phyloP scores from a whole-genome alignment of 2,797 vertebrate species.

The Xenopus petersii region DNA sequence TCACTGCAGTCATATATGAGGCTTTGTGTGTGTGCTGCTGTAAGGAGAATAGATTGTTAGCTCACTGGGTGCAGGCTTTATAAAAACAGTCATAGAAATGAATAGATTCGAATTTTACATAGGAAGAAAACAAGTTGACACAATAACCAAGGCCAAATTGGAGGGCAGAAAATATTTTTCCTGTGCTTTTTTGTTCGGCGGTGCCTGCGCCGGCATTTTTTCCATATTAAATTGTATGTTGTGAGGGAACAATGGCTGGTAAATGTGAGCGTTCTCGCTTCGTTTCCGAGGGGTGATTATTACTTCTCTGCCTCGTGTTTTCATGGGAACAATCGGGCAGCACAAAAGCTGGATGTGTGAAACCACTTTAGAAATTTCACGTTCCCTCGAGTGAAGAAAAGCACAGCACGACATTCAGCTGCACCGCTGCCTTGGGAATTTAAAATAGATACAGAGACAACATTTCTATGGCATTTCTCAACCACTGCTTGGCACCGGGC shows the following conservation, averaged over 20 bases:
- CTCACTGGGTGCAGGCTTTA: too few relatives aligned
- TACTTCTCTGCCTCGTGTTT: slow-evolving; percentile 1
- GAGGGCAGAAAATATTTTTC: too few relatives aligned
- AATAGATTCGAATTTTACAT: too few relatives aligned
- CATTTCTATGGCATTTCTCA: too few relatives aligned
- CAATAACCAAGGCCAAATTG: too few relatives aligned
- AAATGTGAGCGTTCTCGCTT: slow-evolving; percentile 30
- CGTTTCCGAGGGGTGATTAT: slow-evolving; percentile 25
- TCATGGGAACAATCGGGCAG: background rate
- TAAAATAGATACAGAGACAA: background rate
- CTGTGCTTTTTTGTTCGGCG: too few relatives aligned
- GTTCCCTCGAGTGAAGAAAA: slow-evolving; percentile 1
- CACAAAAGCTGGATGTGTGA: slow-evolving; percentile 20
- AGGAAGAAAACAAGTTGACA: too few relatives aligned
- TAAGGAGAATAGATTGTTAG: too few relatives aligned
- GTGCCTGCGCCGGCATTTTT: background rate
- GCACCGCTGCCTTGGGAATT: slow-evolving; percentile 9
- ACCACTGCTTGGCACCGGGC: too few relatives aligned
- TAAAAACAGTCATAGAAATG: too few relatives aligned
- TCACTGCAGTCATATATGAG: too few relatives aligned
- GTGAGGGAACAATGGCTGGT: slow-evolving; percentile 29
- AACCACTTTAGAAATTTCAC: slow-evolving; percentile 24
- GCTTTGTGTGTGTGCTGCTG: too few relatives aligned
- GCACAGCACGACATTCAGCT: slow-evolving; percentile 19
- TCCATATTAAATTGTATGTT: slow-evolving; percentile 10